phyloP scores from a whole-genome alignment of 2,888 invertebrate genomes.

The Sphecodes monilicornis region DNA sequence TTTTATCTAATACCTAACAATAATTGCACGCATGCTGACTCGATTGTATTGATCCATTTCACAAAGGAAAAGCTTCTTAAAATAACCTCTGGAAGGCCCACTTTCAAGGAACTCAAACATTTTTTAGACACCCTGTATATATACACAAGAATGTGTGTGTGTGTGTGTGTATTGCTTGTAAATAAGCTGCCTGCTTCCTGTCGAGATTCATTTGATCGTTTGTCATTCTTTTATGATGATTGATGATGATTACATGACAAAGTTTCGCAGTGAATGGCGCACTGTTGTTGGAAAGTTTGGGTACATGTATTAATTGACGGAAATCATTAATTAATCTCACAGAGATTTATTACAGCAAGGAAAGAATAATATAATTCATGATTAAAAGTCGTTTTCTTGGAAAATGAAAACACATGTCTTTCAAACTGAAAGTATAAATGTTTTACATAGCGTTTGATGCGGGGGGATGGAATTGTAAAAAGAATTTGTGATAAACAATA shows the following conservation, averaged over 20 bases:
- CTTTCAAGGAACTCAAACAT: too few relatives aligned
- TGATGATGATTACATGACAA: background rate
- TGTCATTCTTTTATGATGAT: background rate
- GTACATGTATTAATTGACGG: background rate
- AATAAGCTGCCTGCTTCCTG: conserved; percentile 5
- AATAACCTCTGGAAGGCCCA: too few relatives aligned
- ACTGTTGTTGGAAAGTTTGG: conserved; percentile 4
- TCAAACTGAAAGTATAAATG: conserved; percentile 6
- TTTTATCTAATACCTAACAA: too few relatives aligned
- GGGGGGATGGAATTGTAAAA: background rate
- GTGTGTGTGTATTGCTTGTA: background rate
- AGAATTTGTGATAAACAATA: background rate
- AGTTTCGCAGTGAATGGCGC: background rate
- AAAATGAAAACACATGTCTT: background rate
- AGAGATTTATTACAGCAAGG: background rate
- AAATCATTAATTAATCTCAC: background rate
- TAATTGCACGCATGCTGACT: too few relatives aligned
- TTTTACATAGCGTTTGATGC: background rate
- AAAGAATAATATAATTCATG: background rate
- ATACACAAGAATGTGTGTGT: background rate
- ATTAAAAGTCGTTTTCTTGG: background rate
- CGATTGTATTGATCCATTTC: too few relatives aligned
- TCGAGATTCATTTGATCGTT: background rate
- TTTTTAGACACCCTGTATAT: too few relatives aligned
- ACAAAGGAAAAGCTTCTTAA: too few relatives aligned